These are phyloP conservation scores for Poicephalus meyeri DNA, from an alignment of 2,113 vertebrate species.

Conservation along the genomic window DNA sequence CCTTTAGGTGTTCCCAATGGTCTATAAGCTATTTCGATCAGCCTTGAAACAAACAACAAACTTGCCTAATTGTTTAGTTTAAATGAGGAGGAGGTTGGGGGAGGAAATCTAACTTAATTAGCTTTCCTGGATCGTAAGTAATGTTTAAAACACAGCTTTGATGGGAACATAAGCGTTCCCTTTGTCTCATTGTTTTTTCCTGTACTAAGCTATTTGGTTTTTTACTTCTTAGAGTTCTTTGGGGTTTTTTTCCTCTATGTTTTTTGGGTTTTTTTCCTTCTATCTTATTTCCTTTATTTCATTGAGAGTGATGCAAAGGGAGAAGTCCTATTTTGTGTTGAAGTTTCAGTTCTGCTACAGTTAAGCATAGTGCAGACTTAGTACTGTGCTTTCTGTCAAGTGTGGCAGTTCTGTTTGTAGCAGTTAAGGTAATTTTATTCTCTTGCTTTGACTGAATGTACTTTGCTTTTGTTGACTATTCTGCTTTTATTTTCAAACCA, in stretches of 20 bases:
- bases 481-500: neutral
- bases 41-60: neutral
- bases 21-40: neutral
- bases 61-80: neutral
- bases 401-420: neutral
- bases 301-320: neutral
- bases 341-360: neutral
- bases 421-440: neutral
- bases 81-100: neutral
- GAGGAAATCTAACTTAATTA: neutral
- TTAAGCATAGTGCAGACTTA: neutral
- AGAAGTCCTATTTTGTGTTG: neutral
- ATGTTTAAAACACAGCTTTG: neutral
- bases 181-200: neutral
- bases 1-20: neutral
- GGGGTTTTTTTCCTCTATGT: neutral
- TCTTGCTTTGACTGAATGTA: neutral
- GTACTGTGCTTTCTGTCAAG: neutral
- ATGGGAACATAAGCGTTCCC: neutral
- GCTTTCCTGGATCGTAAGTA: neutral
- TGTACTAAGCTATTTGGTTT: neutral
- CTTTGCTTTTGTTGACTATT: neutral
- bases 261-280: neutral
- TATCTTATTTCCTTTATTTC: conserved; percentile 4
- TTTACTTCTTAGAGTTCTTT: neutral